Conservation (phyloP, 1,140 invertebrate species). For the Ceratitis capitata region DNA sequence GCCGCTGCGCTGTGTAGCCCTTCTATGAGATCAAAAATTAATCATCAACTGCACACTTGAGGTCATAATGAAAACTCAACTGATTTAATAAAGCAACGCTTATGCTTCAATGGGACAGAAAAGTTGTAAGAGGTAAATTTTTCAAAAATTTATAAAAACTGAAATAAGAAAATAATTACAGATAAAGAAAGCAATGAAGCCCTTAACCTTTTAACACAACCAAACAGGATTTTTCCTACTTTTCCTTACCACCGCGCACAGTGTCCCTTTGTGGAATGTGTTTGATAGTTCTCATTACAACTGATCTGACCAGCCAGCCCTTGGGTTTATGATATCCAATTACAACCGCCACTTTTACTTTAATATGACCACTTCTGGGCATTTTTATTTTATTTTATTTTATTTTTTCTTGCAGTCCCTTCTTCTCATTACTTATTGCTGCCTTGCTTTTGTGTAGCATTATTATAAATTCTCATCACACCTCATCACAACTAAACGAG, state of each 20-base stretch:
- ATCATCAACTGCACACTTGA: conserved; percentile 26
- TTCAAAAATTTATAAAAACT: no score
- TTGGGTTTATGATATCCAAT: conserved; percentile 8
- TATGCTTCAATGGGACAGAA: no score
- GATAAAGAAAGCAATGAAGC: conserved; percentile 26
- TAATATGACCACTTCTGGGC: not conserved
- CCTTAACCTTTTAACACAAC: conserved; percentile 17
- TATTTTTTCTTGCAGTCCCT: not conserved
- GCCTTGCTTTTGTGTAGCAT: not conserved
- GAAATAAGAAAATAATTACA: not conserved
- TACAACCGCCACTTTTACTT: conserved; percentile 21
- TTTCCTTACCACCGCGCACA: not conserved
- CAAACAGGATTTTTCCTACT: not conserved
- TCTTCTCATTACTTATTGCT: no score
- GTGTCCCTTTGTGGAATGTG: not conserved
- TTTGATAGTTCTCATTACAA: not conserved
- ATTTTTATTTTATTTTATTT: no score
- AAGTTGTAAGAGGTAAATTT: no score
- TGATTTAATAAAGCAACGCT: conserved; percentile 16
- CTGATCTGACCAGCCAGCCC: not conserved
- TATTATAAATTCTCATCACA: conserved; percentile 28
- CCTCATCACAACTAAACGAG: conserved; percentile 30
- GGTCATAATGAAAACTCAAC: conserved; percentile 34
- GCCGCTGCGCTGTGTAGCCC: not conserved
- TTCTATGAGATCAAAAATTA: conserved; percentile 35